These are phyloP conservation scores for Cepphus grylle DNA, from an alignment of 2,113 vertebrate genomes.

Conservation along the genomic window DNA sequence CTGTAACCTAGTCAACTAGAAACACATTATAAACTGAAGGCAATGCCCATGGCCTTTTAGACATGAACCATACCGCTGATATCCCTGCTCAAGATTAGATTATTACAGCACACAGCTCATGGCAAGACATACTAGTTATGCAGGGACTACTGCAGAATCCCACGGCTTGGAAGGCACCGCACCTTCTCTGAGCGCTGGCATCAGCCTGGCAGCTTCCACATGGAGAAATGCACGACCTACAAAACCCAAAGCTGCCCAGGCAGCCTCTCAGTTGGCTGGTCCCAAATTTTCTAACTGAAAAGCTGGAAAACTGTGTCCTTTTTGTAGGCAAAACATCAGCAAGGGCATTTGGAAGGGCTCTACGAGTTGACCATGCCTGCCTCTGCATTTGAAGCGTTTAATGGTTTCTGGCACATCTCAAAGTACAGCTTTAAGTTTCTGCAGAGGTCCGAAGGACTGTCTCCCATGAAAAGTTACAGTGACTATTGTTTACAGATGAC, in stretches of 20 bases:
- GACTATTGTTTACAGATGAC: background rate
- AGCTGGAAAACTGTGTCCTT: background rate
- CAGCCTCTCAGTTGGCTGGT: background rate
- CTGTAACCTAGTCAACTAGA: constrained; percentile 48
- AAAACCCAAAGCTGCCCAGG: background rate
- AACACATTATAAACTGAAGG: constrained; percentile 24
- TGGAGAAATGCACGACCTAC: background rate
- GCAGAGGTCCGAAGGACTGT: background rate
- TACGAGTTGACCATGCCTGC: background rate
- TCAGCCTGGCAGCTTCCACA: background rate
- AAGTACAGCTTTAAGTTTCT: background rate
- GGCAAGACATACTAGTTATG: background rate
- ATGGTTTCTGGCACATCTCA: background rate
- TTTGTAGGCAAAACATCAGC: background rate
- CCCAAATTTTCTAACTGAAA: background rate
- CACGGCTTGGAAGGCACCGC: background rate
- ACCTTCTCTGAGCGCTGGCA: fast-evolving
- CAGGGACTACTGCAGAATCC: background rate
- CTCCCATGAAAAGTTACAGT: background rate
- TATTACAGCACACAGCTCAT: background rate
- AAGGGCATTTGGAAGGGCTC: background rate
- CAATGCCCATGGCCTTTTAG: background rate
- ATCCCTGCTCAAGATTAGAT: background rate
- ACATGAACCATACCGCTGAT: background rate
- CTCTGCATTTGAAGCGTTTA: background rate